Conservation (phyloP, 35 echinoderm and acorn worm genomes). For the Apostichopus parvimensis region DNA sequence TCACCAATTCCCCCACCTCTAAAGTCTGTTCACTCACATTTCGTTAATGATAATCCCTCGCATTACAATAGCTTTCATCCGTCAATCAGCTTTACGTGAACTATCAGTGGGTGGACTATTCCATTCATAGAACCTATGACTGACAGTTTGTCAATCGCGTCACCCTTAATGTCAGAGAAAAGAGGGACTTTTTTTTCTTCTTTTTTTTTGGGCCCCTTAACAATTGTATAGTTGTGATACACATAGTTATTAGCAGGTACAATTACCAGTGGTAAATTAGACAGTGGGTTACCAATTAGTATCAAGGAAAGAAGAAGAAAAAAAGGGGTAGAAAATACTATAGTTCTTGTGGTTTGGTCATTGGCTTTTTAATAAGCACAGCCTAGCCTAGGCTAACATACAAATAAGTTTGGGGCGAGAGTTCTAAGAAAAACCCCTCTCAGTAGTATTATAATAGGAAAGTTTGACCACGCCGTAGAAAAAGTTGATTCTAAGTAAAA, state of each 20-base stretch:
- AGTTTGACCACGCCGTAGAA: too few species aligned
- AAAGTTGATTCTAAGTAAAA: too few species aligned
- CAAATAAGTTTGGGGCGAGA: too few species aligned
- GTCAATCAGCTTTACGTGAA: slow-evolving; percentile 6
- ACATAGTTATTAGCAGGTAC: not conserved
- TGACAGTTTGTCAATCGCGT: slow-evolving; percentile 3
- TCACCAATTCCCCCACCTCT: slow-evolving; percentile 6
- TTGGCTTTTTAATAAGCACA: too few species aligned
- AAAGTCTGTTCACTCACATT: not conserved
- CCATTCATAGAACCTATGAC: slow-evolving; percentile 2
- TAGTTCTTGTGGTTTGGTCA: too few species aligned
- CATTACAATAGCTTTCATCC: not conserved
- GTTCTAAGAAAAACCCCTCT: too few species aligned
- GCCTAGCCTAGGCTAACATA: too few species aligned
- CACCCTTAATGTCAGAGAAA: not conserved
- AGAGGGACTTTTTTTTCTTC: not conserved
- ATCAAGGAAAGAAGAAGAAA: too few species aligned
- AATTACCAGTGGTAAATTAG: not conserved
- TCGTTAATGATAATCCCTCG: slow-evolving; percentile 1
- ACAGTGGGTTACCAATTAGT: too few species aligned
- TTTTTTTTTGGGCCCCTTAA: not conserved
- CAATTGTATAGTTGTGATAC: not conserved
- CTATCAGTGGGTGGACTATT: slow-evolving; percentile 24
- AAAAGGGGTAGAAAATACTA: too few species aligned
- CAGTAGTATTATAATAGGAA: too few species aligned